Evolutionary conservation across 2,888 invertebrate species (phyloP).

Genomic region (Nomada flava): DNA sequence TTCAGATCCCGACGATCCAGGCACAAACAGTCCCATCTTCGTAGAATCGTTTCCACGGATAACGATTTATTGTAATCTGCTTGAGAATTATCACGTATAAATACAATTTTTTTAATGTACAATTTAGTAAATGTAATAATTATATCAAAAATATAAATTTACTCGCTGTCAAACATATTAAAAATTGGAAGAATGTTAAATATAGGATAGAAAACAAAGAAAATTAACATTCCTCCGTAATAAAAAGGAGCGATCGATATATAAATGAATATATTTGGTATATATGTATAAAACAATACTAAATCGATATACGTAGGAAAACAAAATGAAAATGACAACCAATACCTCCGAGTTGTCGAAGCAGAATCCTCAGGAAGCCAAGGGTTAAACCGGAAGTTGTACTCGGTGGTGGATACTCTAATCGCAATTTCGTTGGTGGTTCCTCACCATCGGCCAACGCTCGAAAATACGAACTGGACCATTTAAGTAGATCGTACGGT

Average conservation of each 20-base stretch:
- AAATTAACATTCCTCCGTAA: not conserved
- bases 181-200: not conserved
- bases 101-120: not conserved
- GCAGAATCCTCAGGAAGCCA: conserved; percentile 91
- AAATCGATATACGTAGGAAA: not conserved
- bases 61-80: conserved; percentile 80
- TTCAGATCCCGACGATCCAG: conserved; percentile 87
- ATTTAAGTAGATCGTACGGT: conserved; percentile 92
- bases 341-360: conserved; percentile 89
- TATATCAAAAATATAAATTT: too few species aligned
- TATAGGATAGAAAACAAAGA: not conserved
- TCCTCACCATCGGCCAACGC: conserved; percentile 91
- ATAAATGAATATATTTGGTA: not conserved
- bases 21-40: conserved; percentile 88
- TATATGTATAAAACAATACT: not conserved
- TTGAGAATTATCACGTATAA: not conserved
- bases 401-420: conserved; percentile 90
- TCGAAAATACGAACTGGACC: conserved; percentile 93
- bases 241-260: not conserved
- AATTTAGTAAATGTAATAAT: too few species aligned
- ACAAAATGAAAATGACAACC: not conserved
- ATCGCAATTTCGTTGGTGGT: conserved; percentile 92
- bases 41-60: conserved; percentile 82
- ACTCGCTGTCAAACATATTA: too few species aligned
- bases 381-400: conserved; percentile 91